phyloP scores from a whole-genome alignment of 1,140 invertebrate species.

The Hyposmocoma kahamanoa region DNA sequence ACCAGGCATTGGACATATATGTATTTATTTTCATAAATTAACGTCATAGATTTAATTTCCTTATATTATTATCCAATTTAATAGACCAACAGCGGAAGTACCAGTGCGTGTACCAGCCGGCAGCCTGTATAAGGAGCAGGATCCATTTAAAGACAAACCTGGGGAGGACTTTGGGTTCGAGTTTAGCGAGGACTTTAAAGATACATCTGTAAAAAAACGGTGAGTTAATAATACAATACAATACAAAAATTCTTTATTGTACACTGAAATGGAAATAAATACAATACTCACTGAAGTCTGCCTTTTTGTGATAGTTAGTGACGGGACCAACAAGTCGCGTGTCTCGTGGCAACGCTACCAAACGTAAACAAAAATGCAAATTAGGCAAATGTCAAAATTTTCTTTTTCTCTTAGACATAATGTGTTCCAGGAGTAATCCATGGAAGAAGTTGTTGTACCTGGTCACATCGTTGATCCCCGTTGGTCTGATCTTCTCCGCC shows the following conservation, averaged over 20 bases:
- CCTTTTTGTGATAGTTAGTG: no score
- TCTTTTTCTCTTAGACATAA: no score
- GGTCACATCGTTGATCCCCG: conserved; percentile 72
- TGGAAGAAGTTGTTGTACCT: conserved; percentile 71
- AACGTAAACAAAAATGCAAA: no score
- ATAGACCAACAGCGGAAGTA: conserved; percentile 35
- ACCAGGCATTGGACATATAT: no score
- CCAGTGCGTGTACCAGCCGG: conserved; percentile 47
- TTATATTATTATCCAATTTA: neutral
- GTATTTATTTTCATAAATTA: no score
- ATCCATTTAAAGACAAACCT: conserved; percentile 45
- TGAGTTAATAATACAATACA: conserved; percentile 18
- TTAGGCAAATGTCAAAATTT: no score
- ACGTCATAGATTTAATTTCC: no score
- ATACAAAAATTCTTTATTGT: no score
- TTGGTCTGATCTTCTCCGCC: conserved; percentile 74
- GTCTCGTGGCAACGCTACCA: no score
- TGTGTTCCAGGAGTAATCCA: conserved; percentile 39
- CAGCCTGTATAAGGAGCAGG: conserved; percentile 37
- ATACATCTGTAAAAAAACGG: conserved; percentile 40
- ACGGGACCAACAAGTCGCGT: neutral
- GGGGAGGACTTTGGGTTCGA: conserved; percentile 32
- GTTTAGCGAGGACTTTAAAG: conserved; percentile 34
- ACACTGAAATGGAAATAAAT: no score
- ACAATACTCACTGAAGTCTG: no score